A percentile compares a stretch with the other conserved stretches of the same genome.
phyloP scores from a whole-genome alignment of 2,888 invertebrate genomes.

The Drosophila kokeensis region DNA sequence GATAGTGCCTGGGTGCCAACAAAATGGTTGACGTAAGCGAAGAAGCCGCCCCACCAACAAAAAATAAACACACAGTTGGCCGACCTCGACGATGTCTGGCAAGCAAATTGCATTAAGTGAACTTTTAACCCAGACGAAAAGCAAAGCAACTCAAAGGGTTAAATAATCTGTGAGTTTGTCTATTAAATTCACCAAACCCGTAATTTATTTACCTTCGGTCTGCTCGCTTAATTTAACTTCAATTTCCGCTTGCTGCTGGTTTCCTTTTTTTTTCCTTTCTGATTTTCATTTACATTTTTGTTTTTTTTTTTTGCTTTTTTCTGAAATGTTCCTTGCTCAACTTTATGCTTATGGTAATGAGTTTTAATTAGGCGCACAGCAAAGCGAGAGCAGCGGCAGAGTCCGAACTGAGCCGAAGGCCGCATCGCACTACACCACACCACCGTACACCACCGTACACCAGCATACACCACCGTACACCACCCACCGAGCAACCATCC shows the following conservation, averaged over 20 bases:
- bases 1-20: conserved; percentile 39
- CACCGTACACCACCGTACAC: conserved; percentile 40
- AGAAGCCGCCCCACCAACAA: conserved; percentile 6
- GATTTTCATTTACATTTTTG: not conserved
- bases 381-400: conserved; percentile 47
- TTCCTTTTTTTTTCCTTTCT: not conserved
- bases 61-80: conserved; percentile 8
- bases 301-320: conserved; percentile 18
- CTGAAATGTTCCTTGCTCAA: conserved; percentile 61
- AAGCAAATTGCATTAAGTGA: conserved; percentile 76
- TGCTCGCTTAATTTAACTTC: conserved; percentile 47
- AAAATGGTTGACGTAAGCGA: conserved; percentile 51
- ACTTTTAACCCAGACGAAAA: conserved; percentile 33
- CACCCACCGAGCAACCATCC: conserved; percentile 3
- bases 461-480: conserved; percentile 20
- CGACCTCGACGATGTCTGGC: conserved; percentile 62
- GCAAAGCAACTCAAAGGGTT: conserved; percentile 32
- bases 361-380: conserved; percentile 80
- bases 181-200: not conserved
- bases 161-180: conserved; percentile 36
- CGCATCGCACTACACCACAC: conserved; percentile 18
- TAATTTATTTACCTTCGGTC: not conserved
- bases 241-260: conserved; percentile 50
- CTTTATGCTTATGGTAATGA: conserved; percentile 80
- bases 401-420: conserved; percentile 41